Evolutionary conservation across 2,888 invertebrate species (phyloP).

Genomic region (Tenthredo scrophulariae): DNA sequence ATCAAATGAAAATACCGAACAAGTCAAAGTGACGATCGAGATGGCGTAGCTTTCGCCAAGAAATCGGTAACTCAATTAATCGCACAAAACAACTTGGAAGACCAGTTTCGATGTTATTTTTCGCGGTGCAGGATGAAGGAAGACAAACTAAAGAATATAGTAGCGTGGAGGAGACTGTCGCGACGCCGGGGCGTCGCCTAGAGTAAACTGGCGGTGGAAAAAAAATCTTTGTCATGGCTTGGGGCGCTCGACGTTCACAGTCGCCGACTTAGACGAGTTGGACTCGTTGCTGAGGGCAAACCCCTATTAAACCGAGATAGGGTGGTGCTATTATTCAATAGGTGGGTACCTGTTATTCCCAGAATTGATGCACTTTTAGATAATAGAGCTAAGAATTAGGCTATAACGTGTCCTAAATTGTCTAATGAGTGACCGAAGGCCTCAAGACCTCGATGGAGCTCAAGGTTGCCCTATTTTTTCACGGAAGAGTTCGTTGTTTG

Average conservation of each 20-base stretch:
- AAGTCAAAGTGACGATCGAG: constrained; percentile 56
- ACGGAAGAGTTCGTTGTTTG: constrained; percentile 60
- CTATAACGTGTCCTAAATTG: constrained; percentile 77
- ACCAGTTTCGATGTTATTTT: background rate
- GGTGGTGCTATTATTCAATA: constrained; percentile 71
- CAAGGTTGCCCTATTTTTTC: constrained; percentile 68
- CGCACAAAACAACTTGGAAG: constrained; percentile 32
- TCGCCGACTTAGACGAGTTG: constrained; percentile 59
- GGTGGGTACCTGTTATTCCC: constrained; percentile 65
- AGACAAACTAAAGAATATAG: constrained; percentile 17
- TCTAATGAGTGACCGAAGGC: constrained; percentile 76
- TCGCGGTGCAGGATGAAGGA: background rate
- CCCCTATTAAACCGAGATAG: constrained; percentile 67
- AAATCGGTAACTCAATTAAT: constrained; percentile 42
- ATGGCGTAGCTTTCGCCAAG: constrained; percentile 22
- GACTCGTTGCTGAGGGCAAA: constrained; percentile 64
- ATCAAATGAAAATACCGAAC: constrained; percentile 59
- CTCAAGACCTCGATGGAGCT: constrained; percentile 56
- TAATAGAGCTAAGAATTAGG: constrained; percentile 73
- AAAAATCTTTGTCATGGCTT: constrained; percentile 45
- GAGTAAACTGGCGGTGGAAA: constrained; percentile 38
- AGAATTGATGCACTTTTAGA: constrained; percentile 71
- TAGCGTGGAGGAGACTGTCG: constrained; percentile 28
- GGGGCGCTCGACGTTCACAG: constrained; percentile 43
- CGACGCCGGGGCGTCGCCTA: constrained; percentile 44